Conservation (phyloP, 2,797 vertebrate genomes). For the Myotis findleyi region DNA sequence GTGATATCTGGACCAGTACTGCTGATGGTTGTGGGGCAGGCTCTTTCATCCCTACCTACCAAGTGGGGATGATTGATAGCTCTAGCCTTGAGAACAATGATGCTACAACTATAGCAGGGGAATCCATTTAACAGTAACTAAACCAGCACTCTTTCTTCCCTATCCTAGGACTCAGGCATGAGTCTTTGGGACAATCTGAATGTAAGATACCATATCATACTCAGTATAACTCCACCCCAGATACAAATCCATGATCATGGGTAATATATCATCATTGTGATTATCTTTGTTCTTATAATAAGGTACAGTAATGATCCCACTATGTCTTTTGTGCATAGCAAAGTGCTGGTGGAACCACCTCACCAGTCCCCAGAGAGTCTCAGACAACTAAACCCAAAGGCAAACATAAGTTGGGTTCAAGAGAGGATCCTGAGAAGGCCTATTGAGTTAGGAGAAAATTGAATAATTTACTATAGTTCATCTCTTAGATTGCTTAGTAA, state of each 20-base stretch:
- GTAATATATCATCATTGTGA: not conserved
- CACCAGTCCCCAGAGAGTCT: not conserved
- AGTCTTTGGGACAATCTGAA: not conserved
- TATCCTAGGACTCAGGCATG: not conserved
- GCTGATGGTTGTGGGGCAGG: not conserved
- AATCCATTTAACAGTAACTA: constrained; percentile 33
- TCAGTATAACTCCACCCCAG: not conserved
- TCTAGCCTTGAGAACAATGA: not conserved
- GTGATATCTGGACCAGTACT: not conserved
- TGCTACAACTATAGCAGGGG: not conserved
- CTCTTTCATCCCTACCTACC: not conserved
- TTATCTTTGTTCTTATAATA: not conserved
- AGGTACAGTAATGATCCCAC: not conserved
- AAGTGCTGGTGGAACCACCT: not conserved
- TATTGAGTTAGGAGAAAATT: not conserved
- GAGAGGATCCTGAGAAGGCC: not conserved
- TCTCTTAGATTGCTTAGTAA: not conserved
- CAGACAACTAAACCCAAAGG: constrained; percentile 1
- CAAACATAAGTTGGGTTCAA: not conserved
- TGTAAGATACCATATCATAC: not conserved
- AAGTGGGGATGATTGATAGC: not conserved
- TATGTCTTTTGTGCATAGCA: not conserved
- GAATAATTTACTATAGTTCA: constrained; percentile 9
- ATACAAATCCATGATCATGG: not conserved
- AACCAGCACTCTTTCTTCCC: not conserved